Conservation (phyloP, 2,113 vertebrate genomes). For the Amazona vittata region DNA sequence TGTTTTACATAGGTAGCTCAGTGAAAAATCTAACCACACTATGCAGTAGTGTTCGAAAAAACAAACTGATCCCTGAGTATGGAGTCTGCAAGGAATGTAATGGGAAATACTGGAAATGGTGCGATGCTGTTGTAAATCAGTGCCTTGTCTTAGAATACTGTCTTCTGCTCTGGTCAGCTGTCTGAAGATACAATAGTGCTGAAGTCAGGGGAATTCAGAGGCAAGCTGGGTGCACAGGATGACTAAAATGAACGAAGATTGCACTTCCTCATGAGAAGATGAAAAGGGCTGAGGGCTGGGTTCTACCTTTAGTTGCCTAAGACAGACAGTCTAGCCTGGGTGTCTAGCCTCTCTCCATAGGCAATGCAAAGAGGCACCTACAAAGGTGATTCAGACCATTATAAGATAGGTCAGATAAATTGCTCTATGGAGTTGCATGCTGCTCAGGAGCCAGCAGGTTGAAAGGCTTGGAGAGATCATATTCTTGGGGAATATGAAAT, state of each 20-base stretch:
- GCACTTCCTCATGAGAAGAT: background rate
- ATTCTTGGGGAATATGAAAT: background rate
- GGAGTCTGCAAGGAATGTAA: background rate
- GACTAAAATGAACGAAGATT: background rate
- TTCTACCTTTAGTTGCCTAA: background rate
- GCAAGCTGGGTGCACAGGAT: background rate
- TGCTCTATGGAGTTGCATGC: background rate
- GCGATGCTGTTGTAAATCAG: background rate
- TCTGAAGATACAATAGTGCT: background rate
- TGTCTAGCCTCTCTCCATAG: background rate
- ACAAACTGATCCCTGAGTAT: background rate
- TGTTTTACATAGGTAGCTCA: background rate
- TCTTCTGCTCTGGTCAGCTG: background rate
- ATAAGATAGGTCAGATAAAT: background rate
- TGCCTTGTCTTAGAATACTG: background rate
- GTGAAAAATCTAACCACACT: background rate
- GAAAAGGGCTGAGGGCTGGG: background rate
- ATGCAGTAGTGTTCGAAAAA: background rate
- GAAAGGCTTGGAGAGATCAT: background rate
- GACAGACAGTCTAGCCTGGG: background rate
- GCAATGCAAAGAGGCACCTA: background rate
- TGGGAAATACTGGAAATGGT: background rate
- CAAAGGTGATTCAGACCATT: background rate
- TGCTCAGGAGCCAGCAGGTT: background rate
- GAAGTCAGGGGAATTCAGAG: background rate